Evolutionary conservation across 2,888 invertebrate species (phyloP), one percentile per base, ranked within the genome.

Genomic region (Sceliomorpha sp.): DNA sequence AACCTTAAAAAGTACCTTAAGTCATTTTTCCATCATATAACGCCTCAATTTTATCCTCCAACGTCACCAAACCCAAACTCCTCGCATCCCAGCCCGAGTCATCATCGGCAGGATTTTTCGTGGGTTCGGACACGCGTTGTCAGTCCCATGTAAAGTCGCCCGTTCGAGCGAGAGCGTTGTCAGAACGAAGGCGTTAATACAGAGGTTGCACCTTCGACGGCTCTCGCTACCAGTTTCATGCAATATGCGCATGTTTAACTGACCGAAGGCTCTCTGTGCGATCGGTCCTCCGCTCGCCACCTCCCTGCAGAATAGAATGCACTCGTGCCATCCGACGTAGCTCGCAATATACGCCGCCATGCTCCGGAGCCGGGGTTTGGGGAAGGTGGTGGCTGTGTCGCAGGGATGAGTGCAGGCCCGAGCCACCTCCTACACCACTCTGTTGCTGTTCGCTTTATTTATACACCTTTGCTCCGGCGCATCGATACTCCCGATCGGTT

Each of bases 241-340:
- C 85, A 87, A 87, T 87, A 87, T 87, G 87, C 87, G 86, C 87
- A 87, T 87, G 86, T 87, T 87, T 87, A 87, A 87, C 86, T 83
- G 87, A 84, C 72, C 71, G 68, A 68, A 51, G 69, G n/a, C n/a
- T n/a, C 53, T 51, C 59, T 31, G 55, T 34, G 13, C 51, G 50
- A 51, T 47, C 51, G 68, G 63, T 68, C 56, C 71, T 60, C 62
- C 53, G 70, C 66, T 72, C 72, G 66, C 68, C 73, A 73, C 70
- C 63, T 74, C n/a, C n/a, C 70, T 63, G 56, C 59, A 69, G 68
- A 62, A 63, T 66, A 42, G 50, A 70, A 59, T 51, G 62, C 55
- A n/a, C 67, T 55, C 31, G 53, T 56, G 53, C 60, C 58, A 27
- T 40, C 58, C 36, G 29, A 53, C 24, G 36, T 51, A 17, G 50